phyloP scores from a whole-genome alignment of 2,888 invertebrate species.

The Eilema griseolum region DNA sequence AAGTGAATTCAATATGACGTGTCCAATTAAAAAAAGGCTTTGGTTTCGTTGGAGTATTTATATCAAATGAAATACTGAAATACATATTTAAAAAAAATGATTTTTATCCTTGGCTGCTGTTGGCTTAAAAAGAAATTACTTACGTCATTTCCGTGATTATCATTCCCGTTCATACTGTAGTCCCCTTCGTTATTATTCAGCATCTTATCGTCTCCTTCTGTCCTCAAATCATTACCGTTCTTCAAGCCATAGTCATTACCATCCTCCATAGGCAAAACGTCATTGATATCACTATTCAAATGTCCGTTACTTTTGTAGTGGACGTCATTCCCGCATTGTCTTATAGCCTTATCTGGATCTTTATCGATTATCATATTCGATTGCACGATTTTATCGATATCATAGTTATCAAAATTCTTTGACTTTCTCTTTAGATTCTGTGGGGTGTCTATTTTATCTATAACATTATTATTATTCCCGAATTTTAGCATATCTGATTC shows the following conservation, averaged over 20 bases:
- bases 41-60: too few relatives aligned
- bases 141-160: slow-evolving; percentile 62
- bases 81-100: background rate
- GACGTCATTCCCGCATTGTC: slow-evolving; percentile 54
- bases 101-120: background rate
- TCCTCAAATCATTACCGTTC: slow-evolving; percentile 52
- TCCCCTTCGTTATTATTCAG: slow-evolving; percentile 55
- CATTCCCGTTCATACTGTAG: slow-evolving; percentile 56
- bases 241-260: slow-evolving; percentile 62
- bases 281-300: slow-evolving; percentile 39
- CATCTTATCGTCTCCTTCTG: slow-evolving; percentile 56
- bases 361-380: slow-evolving; percentile 74
- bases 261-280: slow-evolving; percentile 49
- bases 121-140: slow-evolving; percentile 49
- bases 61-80: too few relatives aligned
- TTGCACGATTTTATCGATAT: slow-evolving; percentile 67
- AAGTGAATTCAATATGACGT: too few relatives aligned
- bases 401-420: slow-evolving; percentile 61
- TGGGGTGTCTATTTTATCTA: slow-evolving; percentile 52
- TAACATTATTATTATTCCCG: slow-evolving; percentile 65
- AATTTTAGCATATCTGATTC: slow-evolving; percentile 46
- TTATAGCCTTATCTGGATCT: slow-evolving; percentile 69
- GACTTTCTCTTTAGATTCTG: slow-evolving; percentile 67
- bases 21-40: too few relatives aligned
- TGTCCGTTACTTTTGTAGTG: slow-evolving; percentile 49